These are phyloP conservation scores for Mamestra configurata DNA, from an alignment of 1,140 invertebrate genomes.

Conservation along the genomic window DNA sequence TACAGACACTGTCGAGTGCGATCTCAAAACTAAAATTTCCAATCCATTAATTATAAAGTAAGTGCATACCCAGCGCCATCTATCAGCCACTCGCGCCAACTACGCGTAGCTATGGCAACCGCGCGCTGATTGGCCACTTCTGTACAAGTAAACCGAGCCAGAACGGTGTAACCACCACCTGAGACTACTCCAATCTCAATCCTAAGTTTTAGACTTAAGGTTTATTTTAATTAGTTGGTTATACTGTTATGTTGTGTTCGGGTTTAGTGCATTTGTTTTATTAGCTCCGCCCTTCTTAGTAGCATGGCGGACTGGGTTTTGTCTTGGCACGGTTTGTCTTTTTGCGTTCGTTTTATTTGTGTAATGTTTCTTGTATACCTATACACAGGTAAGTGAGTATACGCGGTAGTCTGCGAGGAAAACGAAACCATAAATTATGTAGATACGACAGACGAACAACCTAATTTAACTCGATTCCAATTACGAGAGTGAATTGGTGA, in stretches of 20 bases:
- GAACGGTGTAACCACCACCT: slow-evolving; percentile 67
- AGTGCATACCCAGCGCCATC: slow-evolving; percentile 71
- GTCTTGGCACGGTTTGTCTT: slow-evolving; percentile 73
- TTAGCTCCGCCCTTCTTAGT: slow-evolving; percentile 81
- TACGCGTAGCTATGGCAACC: slow-evolving; percentile 76
- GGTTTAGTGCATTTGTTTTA: slow-evolving; percentile 60
- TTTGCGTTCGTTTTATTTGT: slow-evolving; percentile 73
- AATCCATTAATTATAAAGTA: slow-evolving; percentile 43
- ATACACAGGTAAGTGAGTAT: slow-evolving; percentile 16
- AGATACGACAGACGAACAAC: neutral
- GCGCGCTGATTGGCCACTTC: slow-evolving; percentile 84
- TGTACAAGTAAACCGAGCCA: slow-evolving; percentile 41
- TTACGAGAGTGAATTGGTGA: neutral
- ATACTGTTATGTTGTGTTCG: slow-evolving; percentile 60
- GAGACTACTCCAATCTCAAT: slow-evolving; percentile 66
- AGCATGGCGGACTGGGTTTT: slow-evolving; percentile 80
- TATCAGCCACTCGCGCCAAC: slow-evolving; percentile 60
- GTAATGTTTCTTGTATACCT: slow-evolving; percentile 28
- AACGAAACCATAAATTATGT: neutral
- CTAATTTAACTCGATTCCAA: neutral
- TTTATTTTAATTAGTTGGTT: slow-evolving; percentile 64
- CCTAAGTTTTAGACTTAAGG: slow-evolving; percentile 62
- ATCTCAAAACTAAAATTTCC: slow-evolving; percentile 40
- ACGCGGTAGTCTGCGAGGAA: neutral
- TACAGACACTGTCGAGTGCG: neutral